phyloP scores from a whole-genome alignment of 2,888 invertebrate genomes.

The Drosophila maculinotata region DNA sequence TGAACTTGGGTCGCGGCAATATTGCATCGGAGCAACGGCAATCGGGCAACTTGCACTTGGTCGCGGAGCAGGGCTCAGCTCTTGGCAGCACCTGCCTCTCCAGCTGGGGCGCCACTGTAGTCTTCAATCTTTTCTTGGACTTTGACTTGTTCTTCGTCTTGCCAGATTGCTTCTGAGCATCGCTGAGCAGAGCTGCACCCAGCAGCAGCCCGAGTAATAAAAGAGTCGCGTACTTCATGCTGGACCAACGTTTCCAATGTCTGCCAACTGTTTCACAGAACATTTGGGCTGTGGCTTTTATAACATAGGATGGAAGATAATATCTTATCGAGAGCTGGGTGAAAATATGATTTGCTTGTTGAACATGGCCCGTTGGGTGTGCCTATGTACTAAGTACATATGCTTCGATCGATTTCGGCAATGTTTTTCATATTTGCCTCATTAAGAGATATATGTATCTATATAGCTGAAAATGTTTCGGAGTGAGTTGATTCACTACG shows the following conservation, averaged over 20 bases:
- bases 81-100: slow-evolving; percentile 26
- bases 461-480: too few species aligned
- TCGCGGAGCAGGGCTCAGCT: slow-evolving; percentile 66
- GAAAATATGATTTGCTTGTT: slow-evolving; percentile 60
- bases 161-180: slow-evolving; percentile 41
- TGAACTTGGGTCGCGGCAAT: slow-evolving; percentile 71
- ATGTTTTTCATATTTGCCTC: slow-evolving; percentile 10
- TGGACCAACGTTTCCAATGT: slow-evolving; percentile 17
- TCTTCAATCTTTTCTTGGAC: slow-evolving; percentile 50
- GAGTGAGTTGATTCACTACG: too few species aligned
- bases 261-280: slow-evolving; percentile 6
- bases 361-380: slow-evolving; percentile 52
- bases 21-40: slow-evolving; percentile 82
- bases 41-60: slow-evolving; percentile 74
- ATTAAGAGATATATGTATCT: background rate
- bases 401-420: slow-evolving; percentile 14
- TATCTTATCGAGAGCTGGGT: slow-evolving; percentile 51
- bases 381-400: slow-evolving; percentile 26
- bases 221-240: slow-evolving; percentile 53
- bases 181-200: slow-evolving; percentile 26
- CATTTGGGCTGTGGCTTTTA: slow-evolving; percentile 31
- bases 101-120: background rate
- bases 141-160: slow-evolving; percentile 55
- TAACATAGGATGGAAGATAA: slow-evolving; percentile 23
- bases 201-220: slow-evolving; percentile 57